Conservation (phyloP, 2,113 vertebrate genomes). For the Gobiocypris rarus region DNA sequence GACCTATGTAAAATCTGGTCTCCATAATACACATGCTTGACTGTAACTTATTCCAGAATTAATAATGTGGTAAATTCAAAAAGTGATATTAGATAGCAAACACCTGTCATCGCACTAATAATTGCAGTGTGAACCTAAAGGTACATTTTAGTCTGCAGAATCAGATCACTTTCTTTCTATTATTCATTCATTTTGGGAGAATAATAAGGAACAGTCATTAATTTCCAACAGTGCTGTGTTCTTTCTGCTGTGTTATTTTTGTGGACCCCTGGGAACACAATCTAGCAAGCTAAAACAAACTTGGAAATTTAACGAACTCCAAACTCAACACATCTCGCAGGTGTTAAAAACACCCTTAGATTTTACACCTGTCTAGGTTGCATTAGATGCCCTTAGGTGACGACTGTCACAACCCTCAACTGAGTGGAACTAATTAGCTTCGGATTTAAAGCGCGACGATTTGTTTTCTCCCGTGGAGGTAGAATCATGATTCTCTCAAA, state of each 20-base stretch:
- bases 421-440: slow-evolving; percentile 42
- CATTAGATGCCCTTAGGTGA: slow-evolving; percentile 43
- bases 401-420: slow-evolving; percentile 33
- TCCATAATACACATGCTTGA: background rate
- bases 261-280: slow-evolving; percentile 18
- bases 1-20: background rate
- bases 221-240: slow-evolving; percentile 30
- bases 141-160: background rate
- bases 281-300: slow-evolving; percentile 29
- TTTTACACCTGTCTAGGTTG: slow-evolving; percentile 44
- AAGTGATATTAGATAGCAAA: background rate
- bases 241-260: slow-evolving; percentile 23
- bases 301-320: slow-evolving; percentile 15
- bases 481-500: background rate
- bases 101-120: background rate
- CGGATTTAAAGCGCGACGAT: slow-evolving; percentile 3
- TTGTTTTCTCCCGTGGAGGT: slow-evolving; percentile 16
- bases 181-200: background rate
- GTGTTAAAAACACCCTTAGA: slow-evolving; percentile 40
- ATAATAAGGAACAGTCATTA: slow-evolving; percentile 12
- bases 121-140: background rate
- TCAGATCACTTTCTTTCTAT: background rate
- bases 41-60: background rate
- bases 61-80: background rate
- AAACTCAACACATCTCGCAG: slow-evolving; percentile 25